A percentile compares a stretch with the other conserved stretches of the same genome.
Conservation (phyloP, 2,797 vertebrate species). For the Rachycentron canadum region DNA sequence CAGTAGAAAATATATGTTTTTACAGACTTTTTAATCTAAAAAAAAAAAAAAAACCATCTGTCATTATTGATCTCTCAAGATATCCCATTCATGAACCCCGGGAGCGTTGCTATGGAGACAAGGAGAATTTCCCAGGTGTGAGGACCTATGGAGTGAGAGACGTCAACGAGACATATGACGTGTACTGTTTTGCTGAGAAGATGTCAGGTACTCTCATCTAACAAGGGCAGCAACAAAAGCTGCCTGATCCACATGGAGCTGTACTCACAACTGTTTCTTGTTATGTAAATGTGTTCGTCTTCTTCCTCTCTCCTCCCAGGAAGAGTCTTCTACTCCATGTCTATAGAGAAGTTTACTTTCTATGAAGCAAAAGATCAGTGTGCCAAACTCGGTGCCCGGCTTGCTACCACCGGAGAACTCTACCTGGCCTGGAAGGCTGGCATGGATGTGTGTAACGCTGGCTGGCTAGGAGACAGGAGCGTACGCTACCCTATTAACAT, state of each 20-base stretch:
- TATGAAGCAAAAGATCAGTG: slow-evolving; percentile 92
- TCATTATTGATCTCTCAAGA: slow-evolving; percentile 75
- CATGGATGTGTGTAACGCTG: slow-evolving; percentile 96
- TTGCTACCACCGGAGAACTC: slow-evolving; percentile 95
- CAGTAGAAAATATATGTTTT: not conserved
- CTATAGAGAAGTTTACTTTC: slow-evolving; percentile 92
- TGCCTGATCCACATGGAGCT: slow-evolving; percentile 1
- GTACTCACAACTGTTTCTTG: not conserved
- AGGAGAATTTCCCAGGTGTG: slow-evolving; percentile 94
- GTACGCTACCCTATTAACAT: slow-evolving; percentile 96
- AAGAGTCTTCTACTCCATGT: slow-evolving; percentile 93
- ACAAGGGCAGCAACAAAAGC: not conserved
- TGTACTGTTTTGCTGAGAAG: slow-evolving; percentile 97
- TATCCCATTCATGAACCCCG: slow-evolving; percentile 97
- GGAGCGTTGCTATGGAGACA: slow-evolving; percentile 95
- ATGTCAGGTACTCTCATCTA: slow-evolving; percentile 88
- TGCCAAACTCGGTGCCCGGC: slow-evolving; percentile 87
- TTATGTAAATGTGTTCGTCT: slow-evolving; percentile 5
- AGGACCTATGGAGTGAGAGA: slow-evolving; percentile 97
- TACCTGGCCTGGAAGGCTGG: slow-evolving; percentile 95
- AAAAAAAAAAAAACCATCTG: not conserved
- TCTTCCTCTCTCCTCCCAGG: slow-evolving; percentile 82
- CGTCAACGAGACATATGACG: slow-evolving; percentile 95
- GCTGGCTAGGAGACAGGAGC: slow-evolving; percentile 95
- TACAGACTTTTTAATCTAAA: not conserved